Base-by-base conservation (phyloP, 2,888 invertebrate genomes). In the Disparrhopalites patrizii region DNA sequence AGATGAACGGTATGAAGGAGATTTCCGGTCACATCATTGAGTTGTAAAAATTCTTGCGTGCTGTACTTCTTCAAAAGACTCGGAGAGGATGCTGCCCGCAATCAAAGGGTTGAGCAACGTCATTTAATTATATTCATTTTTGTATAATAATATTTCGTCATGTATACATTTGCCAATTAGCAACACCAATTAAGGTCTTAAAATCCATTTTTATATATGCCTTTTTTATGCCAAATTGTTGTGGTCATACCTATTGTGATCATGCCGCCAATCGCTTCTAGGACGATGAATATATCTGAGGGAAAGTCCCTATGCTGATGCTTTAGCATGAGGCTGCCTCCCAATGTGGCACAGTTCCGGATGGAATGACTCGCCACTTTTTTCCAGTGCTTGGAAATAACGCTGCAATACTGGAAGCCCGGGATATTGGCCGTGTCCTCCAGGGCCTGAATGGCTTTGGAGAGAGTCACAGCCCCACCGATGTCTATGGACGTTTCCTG, bases 241-340 rank as follows among this genome's bases (percentile, higher is more conserved):
- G 8, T 4, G 20, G 1, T 31, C 47, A 18, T 28, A 77, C 78
- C 75, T 47, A 79, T 70, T 15, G 66, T 70, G 25, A 79, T 50
- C 13, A 66, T 72, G 4, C 77, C 78, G 51, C 77, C 77, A 7
- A 75, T 73, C 15, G 77, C 71, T 70, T 78, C 78, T 55, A 88
- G 76, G 15, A 87, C 79, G 1, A 87, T 78, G 74, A 84, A 87
- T 13, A 89, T 76, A 76, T 90, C 89, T 0, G 89, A 89, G 13
- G 86, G 85, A 77, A 89, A 90, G 58, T 86, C 86, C 2, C 79
- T 82, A 71, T 87, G 82, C 5, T 80, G 76, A 75, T 88, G 83
- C 77, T 89, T 89, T 63, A 87, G 83, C 79, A 85, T 84, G 64
- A 89, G 77, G 76, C 89, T 89, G 0, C 89, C 89, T n/a, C 85